These are phyloP conservation scores for Perca fluviatilis DNA, from an alignment of 2,113 vertebrate genomes.

Conservation along the genomic window DNA sequence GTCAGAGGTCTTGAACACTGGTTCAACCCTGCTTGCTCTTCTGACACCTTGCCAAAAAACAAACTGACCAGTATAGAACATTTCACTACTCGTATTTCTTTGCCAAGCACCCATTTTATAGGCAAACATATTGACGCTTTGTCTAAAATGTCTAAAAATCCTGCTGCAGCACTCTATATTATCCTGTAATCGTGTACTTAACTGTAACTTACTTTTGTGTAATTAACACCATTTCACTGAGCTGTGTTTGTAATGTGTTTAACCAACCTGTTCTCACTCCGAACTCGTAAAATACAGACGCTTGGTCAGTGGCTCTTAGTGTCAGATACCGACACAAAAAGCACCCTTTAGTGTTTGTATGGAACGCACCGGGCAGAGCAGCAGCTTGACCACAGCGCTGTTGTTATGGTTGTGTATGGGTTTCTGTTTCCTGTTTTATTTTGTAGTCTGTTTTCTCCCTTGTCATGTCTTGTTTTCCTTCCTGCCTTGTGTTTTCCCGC, in stretches of 20 bases:
- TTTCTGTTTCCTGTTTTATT: no score
- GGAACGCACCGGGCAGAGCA: no score
- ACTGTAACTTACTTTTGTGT: neutral
- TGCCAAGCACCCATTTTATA: neutral
- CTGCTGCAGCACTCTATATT: neutral
- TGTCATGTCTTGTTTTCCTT: no score
- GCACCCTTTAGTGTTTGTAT: no score
- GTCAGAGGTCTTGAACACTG: constrained; percentile 63
- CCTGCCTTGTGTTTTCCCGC: no score
- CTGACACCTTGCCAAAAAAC: constrained; percentile 42
- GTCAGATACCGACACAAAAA: no score
- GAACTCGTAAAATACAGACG: no score
- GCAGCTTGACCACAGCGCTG: no score
- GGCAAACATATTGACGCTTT: neutral
- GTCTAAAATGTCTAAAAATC: neutral
- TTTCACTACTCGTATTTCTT: neutral
- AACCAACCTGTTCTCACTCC: no score
- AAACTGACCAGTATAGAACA: constrained; percentile 28
- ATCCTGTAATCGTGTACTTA: neutral
- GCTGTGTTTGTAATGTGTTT: neutral
- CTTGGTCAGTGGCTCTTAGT: no score
- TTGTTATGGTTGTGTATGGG: no score
- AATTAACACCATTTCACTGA: neutral
- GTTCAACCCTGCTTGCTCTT: constrained; percentile 40
- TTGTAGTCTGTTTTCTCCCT: no score